A percentile compares a stretch with the other conserved stretches of the same genome.
phyloP scores from a whole-genome alignment of 1,140 invertebrate species.

The Cheumatopsyche charites region DNA sequence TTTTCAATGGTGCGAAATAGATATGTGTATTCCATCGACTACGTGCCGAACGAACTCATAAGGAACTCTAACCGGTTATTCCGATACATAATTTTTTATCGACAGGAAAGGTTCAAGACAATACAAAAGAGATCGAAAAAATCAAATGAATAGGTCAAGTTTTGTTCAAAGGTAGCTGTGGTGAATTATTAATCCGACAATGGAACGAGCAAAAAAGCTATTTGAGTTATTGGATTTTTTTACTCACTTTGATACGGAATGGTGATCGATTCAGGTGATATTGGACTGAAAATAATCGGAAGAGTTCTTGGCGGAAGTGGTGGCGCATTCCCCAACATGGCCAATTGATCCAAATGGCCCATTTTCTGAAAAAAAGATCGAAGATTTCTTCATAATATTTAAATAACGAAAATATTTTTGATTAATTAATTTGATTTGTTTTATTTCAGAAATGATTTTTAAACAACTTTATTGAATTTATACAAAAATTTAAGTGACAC shows the following conservation, averaged over 20 bases:
- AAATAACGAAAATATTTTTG: not conserved
- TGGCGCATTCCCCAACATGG: constrained; percentile 35
- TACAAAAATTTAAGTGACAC: not conserved
- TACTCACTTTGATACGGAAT: constrained; percentile 41
- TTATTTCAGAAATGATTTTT: not conserved
- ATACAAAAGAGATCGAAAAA: not conserved
- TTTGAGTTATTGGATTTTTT: too few species aligned
- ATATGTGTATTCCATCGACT: constrained; percentile 15
- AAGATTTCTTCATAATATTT: too few species aligned
- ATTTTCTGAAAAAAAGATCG: constrained; percentile 43
- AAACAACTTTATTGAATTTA: too few species aligned
- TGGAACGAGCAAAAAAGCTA: too few species aligned
- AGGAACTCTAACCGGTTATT: constrained; percentile 8
- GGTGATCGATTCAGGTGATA: constrained; percentile 40
- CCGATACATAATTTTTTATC: not conserved
- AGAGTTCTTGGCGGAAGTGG: constrained; percentile 41
- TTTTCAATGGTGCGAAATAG: not conserved
- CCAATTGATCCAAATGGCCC: constrained; percentile 42
- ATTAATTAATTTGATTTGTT: not conserved
- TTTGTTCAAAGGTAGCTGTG: not conserved
- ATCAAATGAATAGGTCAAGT: constrained; percentile 9
- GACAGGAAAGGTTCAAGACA: constrained; percentile 4
- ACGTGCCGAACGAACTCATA: constrained; percentile 4
- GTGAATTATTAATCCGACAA: too few species aligned
- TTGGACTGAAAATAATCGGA: constrained; percentile 41